These are phyloP conservation scores for Limnephilus marmoratus DNA, from an alignment of 2,888 invertebrate species.

Conservation along the genomic window DNA sequence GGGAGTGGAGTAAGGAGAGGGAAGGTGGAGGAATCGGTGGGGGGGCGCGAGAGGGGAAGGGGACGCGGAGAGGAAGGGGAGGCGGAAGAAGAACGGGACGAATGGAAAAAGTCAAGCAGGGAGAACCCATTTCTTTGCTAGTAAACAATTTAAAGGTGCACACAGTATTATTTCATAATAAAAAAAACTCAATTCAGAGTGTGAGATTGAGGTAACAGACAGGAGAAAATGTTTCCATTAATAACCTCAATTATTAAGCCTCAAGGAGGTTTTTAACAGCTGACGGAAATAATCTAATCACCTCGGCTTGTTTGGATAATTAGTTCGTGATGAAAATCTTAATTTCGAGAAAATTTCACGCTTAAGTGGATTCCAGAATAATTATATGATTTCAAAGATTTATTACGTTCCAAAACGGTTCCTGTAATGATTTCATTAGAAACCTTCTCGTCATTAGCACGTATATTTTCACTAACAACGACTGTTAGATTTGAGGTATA, in stretches of 20 bases:
- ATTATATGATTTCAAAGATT: conserved; percentile 38
- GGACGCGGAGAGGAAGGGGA: too few species aligned
- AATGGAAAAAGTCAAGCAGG: too few species aligned
- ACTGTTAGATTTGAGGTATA: not conserved
- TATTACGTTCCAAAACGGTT: not conserved
- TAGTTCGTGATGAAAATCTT: conserved; percentile 31
- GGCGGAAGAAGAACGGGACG: too few species aligned
- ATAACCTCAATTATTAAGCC: not conserved
- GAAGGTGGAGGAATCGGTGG: too few species aligned
- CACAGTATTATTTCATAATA: too few species aligned
- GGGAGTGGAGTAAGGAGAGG: too few species aligned
- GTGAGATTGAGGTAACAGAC: not conserved
- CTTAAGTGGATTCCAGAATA: conserved; percentile 29
- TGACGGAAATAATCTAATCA: conserved; percentile 41
- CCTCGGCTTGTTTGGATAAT: conserved; percentile 45
- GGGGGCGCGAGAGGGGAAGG: too few species aligned
- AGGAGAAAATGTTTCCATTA: conserved; percentile 2
- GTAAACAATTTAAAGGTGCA: too few species aligned
- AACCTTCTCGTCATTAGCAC: not conserved
- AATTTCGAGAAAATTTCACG: conserved; percentile 32
- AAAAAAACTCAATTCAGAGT: not conserved
- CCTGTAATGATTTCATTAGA: not conserved
- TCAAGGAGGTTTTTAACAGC: conserved; percentile 23
- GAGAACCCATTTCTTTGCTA: too few species aligned
- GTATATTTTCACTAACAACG: not conserved